These are phyloP conservation scores for Pyrocephalus nanus DNA, from an alignment of 2,797 vertebrate genomes.

Conservation along the genomic window DNA sequence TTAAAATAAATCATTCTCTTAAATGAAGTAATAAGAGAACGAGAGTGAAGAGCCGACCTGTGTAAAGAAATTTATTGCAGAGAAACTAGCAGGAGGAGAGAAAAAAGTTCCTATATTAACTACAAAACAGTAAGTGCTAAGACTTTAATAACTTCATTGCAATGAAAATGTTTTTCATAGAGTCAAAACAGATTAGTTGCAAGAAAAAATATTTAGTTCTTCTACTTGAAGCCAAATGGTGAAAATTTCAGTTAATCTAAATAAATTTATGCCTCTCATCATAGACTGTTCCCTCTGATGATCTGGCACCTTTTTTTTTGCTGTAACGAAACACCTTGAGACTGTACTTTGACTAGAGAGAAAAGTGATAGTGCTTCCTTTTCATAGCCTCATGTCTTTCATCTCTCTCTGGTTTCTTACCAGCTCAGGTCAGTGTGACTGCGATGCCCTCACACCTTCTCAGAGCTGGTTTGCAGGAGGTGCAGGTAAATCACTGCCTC, in stretches of 20 bases:
- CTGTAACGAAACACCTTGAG: slow-evolving; percentile 35
- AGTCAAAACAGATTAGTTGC: slow-evolving; percentile 67
- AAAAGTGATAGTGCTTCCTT: not conserved
- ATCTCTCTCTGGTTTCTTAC: not conserved
- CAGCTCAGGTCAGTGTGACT: fast-evolving
- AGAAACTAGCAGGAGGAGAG: not conserved
- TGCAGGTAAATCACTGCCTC: fast-evolving
- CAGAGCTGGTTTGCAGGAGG: not conserved
- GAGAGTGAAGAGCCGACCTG: not conserved
- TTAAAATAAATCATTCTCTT: slow-evolving; percentile 65
- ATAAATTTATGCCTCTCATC: slow-evolving; percentile 56
- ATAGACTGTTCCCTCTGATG: slow-evolving; percentile 6
- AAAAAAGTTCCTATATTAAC: slow-evolving; percentile 49
- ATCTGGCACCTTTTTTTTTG: not conserved
- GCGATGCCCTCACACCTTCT: fast-evolving
- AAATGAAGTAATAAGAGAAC: slow-evolving; percentile 68
- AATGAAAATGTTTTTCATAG: slow-evolving; percentile 62
- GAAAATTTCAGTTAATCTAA: slow-evolving; percentile 60
- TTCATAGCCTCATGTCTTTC: not conserved
- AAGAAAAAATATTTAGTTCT: slow-evolving; percentile 60
- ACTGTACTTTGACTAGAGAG: not conserved
- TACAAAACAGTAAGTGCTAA: slow-evolving; percentile 69
- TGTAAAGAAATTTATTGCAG: slow-evolving; percentile 52
- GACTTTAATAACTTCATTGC: slow-evolving; percentile 69
- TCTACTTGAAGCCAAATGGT: slow-evolving; percentile 24